Evolutionary conservation across 2,888 invertebrate species (phyloP), one percentile per base, ranked within the genome.

Genomic region (Sarcophaga carnaria): DNA sequence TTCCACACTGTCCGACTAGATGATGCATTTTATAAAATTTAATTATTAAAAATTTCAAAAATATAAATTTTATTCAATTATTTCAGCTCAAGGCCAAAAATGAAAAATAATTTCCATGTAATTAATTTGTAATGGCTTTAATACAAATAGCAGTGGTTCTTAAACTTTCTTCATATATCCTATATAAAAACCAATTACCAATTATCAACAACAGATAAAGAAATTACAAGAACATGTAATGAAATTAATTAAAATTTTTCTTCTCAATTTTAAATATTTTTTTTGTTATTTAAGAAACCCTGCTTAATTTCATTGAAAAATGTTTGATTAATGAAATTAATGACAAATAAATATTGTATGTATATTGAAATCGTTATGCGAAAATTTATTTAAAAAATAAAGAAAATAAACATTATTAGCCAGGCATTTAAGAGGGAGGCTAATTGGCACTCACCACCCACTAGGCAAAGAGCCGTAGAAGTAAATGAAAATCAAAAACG

Each of bases 331-430:
- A n/a, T 22, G 62, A n/a, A 59, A n/a, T 59, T 59, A 22, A 20
- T 62, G 62, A n/a, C 11, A 62, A n/a, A 8, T 66, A 37, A 66
- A 66, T 10, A 37, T 37, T 10, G 37, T 37, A 37, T 37, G 37
- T 37, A 37, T 37, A 37, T 37, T 37, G 37, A 37, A 37, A 37
- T 22, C 27, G 14, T 70, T 27, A 62, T 5, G 22, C n/a, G 10
- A 64, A 45, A 64, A 72, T 22, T 72, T 25, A 59, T 20, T 54
- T 54, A 54, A 54, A 17, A 2, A 80, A 80, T 64, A 25, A 59
- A 22, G 14, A 59, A 71, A 54, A 64, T 5, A 60, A 67, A 12
- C 37, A 66, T 66, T 70, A 80, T 72, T 80, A 66, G 59, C 45
- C 49, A 27, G 14, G 5, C 10, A 14, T 17, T 47, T 66, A 66